Evolutionary conservation across 2,797 vertebrate genomes (phyloP).

Genomic region (Valencia hispanica): DNA sequence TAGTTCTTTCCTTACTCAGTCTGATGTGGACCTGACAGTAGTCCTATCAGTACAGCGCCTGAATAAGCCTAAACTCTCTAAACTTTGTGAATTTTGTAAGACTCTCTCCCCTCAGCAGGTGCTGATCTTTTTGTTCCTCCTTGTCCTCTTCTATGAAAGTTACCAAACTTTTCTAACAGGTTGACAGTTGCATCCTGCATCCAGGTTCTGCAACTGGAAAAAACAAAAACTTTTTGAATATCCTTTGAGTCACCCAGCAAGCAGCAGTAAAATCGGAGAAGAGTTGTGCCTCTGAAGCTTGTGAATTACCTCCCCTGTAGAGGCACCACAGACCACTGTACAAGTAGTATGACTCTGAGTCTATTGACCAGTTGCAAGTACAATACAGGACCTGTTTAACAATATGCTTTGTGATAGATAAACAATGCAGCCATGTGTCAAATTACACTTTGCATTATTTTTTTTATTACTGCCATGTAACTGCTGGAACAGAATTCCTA

Average conservation of each 20-base stretch:
- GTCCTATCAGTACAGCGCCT: not conserved
- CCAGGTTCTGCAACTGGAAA: not conserved
- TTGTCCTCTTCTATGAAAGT: not conserved
- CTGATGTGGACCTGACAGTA: not conserved
- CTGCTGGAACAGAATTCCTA: not conserved
- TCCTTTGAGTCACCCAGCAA: not conserved
- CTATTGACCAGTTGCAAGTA: not conserved
- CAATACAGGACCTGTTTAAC: not conserved
- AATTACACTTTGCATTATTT: not conserved
- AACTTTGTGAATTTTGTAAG: not conserved
- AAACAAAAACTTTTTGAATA: not conserved
- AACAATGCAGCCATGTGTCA: not conserved
- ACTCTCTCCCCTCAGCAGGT: not conserved
- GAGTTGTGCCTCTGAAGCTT: not conserved
- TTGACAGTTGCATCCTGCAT: not conserved
- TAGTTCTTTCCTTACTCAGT: not conserved
- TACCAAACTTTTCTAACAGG: not conserved
- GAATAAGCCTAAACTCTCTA: not conserved
- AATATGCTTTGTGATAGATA: not conserved
- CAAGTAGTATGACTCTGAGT: not conserved
- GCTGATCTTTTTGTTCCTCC: not conserved
- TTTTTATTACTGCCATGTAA: not conserved
- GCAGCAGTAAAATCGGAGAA: not conserved
- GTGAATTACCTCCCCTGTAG: not conserved
- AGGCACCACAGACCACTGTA: not conserved